Base-by-base conservation (phyloP, 2,113 vertebrate species). In the Asarcornis scutulata region DNA sequence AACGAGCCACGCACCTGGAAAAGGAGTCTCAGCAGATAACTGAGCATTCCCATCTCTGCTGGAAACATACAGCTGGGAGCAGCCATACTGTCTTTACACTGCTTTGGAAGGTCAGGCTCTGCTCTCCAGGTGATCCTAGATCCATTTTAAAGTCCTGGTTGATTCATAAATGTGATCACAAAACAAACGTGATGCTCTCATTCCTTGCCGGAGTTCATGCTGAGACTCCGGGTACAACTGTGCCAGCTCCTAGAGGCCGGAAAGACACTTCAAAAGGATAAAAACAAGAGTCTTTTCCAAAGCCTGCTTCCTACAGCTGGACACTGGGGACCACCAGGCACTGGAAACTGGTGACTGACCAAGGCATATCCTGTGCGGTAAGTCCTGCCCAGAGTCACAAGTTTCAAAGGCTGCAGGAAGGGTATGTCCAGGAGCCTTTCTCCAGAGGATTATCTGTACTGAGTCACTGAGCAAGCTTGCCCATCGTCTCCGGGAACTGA, bases 21-120 rank as follows among this genome's bases (percentile, higher is more conserved):
- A 42, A 6, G 60, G 77, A 44, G 44, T 84, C 29, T 46, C 26
- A 7, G 50, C 13, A 34, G 55, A 27, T 17, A 44, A 31, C 38
- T 11, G 44, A 53, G 26, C 29, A 7, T 32, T 11, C 21, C 29
- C 60, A 46, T 38, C 15, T 29, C 12, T 17, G 44, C 75, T 50
- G 80, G 62, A 6, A 48, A 53, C 44, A 29, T 8, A 29, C 17
- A 29, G 46, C 23, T 6, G 46, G 23, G 67, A 50, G 46, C 83
- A 36, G 13, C 46, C 46, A 12, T 3, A 2, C 1, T 1, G 56
- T 7, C 48, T 5, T 1, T 0, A 0, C 20, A 20, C 42, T 26
- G 2, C 48, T 23, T 0, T 2, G 53, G 52, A 34, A 22, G 6
- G 59, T 23, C 53, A 12, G 42, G 40, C 23, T 55, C 55, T 26